A percentile compares a stretch with the other conserved stretches of the same genome.
These are phyloP conservation scores for Echinometra lucunter DNA, from an alignment of 53 echinoderm and acorn worm species.

Conservation along the genomic window DNA sequence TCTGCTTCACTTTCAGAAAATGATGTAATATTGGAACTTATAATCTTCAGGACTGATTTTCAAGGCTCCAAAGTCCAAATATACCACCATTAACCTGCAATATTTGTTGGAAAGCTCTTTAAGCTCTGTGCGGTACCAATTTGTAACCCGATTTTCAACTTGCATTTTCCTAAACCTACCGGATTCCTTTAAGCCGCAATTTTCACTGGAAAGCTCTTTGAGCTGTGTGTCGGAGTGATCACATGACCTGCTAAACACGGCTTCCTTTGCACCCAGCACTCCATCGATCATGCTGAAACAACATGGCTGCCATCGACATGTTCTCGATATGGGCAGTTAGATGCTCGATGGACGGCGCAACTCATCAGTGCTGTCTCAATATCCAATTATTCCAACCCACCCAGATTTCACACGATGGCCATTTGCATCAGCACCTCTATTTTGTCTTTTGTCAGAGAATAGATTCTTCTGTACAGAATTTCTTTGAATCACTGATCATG, in stretches of 20 bases:
- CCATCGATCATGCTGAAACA: conserved; percentile 46
- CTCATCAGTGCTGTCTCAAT: neutral
- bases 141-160: too few relatives aligned
- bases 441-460: neutral
- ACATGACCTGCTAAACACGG: conserved; percentile 28
- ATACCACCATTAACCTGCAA: too few relatives aligned
- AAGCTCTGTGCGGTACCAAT: too few relatives aligned
- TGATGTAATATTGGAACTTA: too few relatives aligned
- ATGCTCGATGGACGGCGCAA: neutral
- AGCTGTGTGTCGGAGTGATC: neutral
- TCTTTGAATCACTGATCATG: neutral
- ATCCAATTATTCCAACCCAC: conserved; percentile 35
- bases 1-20: too few relatives aligned
- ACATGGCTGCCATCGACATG: conserved; percentile 24
- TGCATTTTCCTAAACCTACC: too few relatives aligned
- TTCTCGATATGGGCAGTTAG: conserved; percentile 46
- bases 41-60: too few relatives aligned
- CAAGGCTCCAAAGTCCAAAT: too few relatives aligned
- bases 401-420: neutral
- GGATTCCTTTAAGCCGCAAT: neutral
- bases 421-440: neutral
- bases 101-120: too few relatives aligned
- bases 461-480: neutral
- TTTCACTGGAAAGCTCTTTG: neutral
- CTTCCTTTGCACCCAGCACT: neutral